phyloP scores from a whole-genome alignment of 2,797 vertebrate genomes.

The Natrix natrix region DNA sequence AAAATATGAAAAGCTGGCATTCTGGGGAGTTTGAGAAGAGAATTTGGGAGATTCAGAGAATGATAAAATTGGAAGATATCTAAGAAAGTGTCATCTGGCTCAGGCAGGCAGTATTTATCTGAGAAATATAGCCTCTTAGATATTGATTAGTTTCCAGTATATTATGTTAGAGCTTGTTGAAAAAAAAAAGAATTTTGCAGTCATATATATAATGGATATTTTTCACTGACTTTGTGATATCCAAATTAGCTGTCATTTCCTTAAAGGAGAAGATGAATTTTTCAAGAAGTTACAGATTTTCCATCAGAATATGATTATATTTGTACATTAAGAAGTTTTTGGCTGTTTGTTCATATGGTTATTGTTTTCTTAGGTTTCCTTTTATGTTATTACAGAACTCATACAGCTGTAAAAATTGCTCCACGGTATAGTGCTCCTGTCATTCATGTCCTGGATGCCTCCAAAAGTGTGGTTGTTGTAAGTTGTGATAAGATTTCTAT shows the following conservation, averaged over 20 bases:
- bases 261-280: neutral
- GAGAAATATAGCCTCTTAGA: neutral
- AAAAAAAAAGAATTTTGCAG: neutral
- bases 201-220: neutral
- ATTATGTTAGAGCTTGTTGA: neutral
- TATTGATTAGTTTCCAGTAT: neutral
- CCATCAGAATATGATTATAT: neutral
- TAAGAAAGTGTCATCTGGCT: neutral
- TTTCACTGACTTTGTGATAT: neutral
- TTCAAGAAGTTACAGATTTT: neutral
- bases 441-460: constrained; percentile 92
- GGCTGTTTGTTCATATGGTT: neutral
- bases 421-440: constrained; percentile 87
- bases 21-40: neutral
- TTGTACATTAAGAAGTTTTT: neutral
- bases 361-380: constrained; percentile 28
- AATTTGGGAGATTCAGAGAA: neutral
- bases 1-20: neutral
- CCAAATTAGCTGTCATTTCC: neutral
- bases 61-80: neutral
- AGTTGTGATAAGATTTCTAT: constrained; percentile 65
- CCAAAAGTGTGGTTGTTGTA: constrained; percentile 96
- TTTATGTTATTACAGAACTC: constrained; percentile 78
- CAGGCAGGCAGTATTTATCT: neutral
- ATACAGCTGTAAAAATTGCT: constrained; percentile 98